Conservation (phyloP, 2,113 vertebrate genomes). For the Regulus satrapa region DNA sequence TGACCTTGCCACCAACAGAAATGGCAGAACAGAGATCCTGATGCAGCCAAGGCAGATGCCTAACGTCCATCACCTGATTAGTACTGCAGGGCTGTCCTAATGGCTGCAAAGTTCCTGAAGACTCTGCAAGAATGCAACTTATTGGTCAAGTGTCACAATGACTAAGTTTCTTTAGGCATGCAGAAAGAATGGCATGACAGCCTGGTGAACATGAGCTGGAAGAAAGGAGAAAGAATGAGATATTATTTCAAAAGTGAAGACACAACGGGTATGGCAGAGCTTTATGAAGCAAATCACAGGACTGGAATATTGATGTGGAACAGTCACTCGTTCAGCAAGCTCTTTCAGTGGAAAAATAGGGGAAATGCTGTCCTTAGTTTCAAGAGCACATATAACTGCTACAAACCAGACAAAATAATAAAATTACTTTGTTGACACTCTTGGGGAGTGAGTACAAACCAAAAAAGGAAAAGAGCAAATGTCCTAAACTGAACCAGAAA, state of each 20-base stretch:
- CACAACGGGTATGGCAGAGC: rapidly evolving
- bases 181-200: not conserved
- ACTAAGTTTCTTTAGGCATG: not conserved
- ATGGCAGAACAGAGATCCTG: not conserved
- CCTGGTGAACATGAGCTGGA: not conserved
- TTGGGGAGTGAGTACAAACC: not conserved
- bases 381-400: not conserved
- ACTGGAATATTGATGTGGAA: not conserved
- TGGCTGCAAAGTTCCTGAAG: not conserved
- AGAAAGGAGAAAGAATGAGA: not conserved
- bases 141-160: not conserved
- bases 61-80: not conserved
- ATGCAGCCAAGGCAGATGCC: not conserved
- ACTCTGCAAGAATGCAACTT: not conserved
- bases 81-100: not conserved
- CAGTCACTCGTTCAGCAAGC: not conserved
- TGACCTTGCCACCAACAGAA: not conserved
- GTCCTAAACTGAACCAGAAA: not conserved
- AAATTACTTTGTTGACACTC: not conserved
- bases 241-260: not conserved
- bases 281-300: not conserved
- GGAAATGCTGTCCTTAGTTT: not conserved
- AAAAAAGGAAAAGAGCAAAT: not conserved
- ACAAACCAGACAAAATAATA: not conserved
- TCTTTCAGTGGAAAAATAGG: not conserved